Percentiles rank a stretch among this genome's conserved stretches.
These are phyloP conservation scores for Dendropsophus ebraccatus DNA, from an alignment of 2,113 vertebrate species.

Conservation along the genomic window DNA sequence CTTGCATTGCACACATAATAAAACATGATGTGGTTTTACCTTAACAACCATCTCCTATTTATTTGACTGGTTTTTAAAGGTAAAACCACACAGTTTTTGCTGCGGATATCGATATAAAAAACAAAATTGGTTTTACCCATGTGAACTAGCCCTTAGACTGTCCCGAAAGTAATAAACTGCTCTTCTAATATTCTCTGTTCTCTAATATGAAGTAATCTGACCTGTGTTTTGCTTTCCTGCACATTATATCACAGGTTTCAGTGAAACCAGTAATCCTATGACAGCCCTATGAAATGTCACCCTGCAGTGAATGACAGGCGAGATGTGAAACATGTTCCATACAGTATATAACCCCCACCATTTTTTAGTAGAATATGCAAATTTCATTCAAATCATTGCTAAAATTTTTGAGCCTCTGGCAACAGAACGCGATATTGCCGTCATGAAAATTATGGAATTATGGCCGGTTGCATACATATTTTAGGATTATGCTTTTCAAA, in stretches of 20 bases:
- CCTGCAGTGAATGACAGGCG: background rate
- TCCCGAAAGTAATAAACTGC: background rate
- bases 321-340: background rate
- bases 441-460: background rate
- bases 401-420: background rate
- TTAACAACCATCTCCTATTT: too few species aligned
- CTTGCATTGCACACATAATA: too few species aligned
- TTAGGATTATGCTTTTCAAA: background rate
- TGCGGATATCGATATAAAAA: too few species aligned
- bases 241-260: background rate
- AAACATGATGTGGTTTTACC: too few species aligned
- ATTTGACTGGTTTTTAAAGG: too few species aligned
- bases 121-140: too few species aligned
- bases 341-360: background rate
- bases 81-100: too few species aligned
- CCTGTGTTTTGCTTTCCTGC: background rate
- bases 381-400: constrained; percentile 12
- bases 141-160: background rate
- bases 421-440: background rate
- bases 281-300: background rate
- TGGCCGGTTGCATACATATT: background rate
- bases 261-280: background rate
- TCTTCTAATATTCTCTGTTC: background rate
- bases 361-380: background rate
- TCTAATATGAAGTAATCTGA: background rate